Conservation (phyloP, 1,140 invertebrate species). For the Cheumatopsyche charites region DNA sequence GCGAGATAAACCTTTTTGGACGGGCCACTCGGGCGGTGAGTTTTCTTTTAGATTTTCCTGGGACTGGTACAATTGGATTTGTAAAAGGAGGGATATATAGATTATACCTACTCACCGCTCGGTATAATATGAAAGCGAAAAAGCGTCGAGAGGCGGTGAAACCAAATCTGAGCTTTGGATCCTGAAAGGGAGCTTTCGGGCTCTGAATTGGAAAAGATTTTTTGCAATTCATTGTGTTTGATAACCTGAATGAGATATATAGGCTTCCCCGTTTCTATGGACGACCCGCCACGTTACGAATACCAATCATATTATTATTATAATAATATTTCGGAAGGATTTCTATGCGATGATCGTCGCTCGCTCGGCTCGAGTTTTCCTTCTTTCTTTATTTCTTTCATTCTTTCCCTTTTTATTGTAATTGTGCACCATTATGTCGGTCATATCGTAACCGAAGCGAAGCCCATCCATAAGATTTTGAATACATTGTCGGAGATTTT, state of each 20-base stretch:
- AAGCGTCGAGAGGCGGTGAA: conserved; percentile 12
- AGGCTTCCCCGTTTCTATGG: conserved; percentile 33
- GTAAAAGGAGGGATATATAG: conserved; percentile 40
- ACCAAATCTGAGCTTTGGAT: conserved; percentile 43
- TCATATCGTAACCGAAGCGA: conserved; percentile 43
- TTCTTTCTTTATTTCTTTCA: neutral
- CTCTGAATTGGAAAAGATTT: conserved; percentile 47
- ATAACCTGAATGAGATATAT: conserved; percentile 49
- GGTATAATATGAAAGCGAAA: neutral
- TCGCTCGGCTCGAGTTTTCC: conserved; percentile 2
- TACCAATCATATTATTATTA: conserved; percentile 43
- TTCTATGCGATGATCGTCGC: conserved; percentile 14
- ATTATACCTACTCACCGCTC: too few species aligned
- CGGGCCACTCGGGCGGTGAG: conserved; percentile 2
- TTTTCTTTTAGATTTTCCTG: conserved; percentile 31
- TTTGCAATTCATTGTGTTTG: conserved; percentile 50
- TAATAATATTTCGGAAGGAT: conserved; percentile 37
- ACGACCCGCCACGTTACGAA: conserved; percentile 34
- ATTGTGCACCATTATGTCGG: conserved; percentile 47
- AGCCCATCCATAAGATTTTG: conserved; percentile 34
- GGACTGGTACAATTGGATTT: conserved; percentile 46
- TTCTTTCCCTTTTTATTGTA: conserved; percentile 43
- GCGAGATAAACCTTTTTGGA: conserved; percentile 36
- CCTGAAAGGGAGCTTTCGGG: conserved; percentile 34
- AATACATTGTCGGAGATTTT: neutral